phyloP scores from a whole-genome alignment of 2,113 vertebrate species.

The Rhabdomys dilectus region DNA sequence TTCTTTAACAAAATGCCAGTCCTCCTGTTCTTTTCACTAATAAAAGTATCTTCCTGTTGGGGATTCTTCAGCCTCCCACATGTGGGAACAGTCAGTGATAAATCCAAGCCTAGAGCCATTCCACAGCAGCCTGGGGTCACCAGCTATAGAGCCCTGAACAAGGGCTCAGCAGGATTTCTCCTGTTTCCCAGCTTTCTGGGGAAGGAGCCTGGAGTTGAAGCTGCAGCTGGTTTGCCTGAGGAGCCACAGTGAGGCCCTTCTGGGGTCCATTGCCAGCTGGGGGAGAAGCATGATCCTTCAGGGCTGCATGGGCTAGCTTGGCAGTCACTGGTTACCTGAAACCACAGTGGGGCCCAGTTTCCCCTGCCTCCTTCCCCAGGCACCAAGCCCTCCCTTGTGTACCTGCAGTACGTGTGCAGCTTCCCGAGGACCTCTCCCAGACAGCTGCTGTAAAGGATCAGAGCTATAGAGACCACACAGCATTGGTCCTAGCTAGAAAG shows the following conservation, averaged over 20 bases:
- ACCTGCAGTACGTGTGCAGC: background rate
- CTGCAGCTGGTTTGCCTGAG: background rate
- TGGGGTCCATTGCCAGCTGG: background rate
- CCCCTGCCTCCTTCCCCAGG: background rate
- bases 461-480: background rate
- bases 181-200: background rate
- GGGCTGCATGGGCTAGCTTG: background rate
- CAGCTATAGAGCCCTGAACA: background rate
- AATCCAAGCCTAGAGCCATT: too few relatives aligned
- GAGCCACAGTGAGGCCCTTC: background rate
- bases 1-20: background rate
- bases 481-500: background rate
- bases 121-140: fast-evolving
- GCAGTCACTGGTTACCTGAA: background rate
- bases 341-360: background rate
- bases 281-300: too few relatives aligned
- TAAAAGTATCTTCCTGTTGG: too few relatives aligned
- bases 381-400: background rate
- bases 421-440: background rate
- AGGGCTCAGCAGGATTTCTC: background rate
- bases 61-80: background rate
- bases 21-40: too few relatives aligned
- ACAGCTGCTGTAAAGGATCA: background rate
- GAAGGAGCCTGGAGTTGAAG: background rate
- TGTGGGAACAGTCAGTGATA: background rate